Evolutionary conservation across 1,140 invertebrate genomes (phyloP).

Genomic region (Battus philenor): DNA sequence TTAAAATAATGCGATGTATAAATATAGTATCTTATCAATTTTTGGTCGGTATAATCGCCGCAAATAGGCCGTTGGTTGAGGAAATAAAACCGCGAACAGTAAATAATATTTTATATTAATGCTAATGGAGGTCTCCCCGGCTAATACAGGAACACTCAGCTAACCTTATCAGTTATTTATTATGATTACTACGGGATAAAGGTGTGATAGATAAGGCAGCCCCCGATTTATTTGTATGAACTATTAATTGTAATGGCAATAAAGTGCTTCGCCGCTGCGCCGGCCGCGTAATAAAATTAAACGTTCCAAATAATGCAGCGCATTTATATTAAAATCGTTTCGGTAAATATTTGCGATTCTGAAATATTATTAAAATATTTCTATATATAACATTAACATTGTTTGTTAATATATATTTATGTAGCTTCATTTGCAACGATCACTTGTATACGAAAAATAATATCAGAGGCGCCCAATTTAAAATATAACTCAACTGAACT

Average conservation of each 20-base stretch:
- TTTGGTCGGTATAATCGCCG: too few relatives aligned
- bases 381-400: too few relatives aligned
- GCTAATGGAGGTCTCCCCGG: slow-evolving; percentile 34
- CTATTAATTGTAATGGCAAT: slow-evolving; percentile 18
- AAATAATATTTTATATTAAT: slow-evolving; percentile 54
- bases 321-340: neutral
- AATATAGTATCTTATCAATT: slow-evolving; percentile 1
- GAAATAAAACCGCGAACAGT: slow-evolving; percentile 22
- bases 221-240: slow-evolving; percentile 23
- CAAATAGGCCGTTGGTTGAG: slow-evolving; percentile 36
- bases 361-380: neutral
- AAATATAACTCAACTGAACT: too few relatives aligned
- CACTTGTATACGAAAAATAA: too few relatives aligned
- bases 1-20: neutral
- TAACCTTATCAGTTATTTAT: slow-evolving; percentile 37
- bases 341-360: neutral
- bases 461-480: too few relatives aligned
- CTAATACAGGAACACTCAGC: slow-evolving; percentile 41
- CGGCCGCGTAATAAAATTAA: slow-evolving; percentile 7
- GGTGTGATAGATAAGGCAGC: slow-evolving; percentile 23
- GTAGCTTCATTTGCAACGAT: too few relatives aligned
- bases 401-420: too few relatives aligned
- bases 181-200: slow-evolving; percentile 35
- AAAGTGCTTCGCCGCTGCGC: neutral
- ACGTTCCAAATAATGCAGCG: neutral